These are phyloP conservation scores for Mustelus asterias DNA, from an alignment of 2,113 vertebrate genomes.

Conservation along the genomic window DNA sequence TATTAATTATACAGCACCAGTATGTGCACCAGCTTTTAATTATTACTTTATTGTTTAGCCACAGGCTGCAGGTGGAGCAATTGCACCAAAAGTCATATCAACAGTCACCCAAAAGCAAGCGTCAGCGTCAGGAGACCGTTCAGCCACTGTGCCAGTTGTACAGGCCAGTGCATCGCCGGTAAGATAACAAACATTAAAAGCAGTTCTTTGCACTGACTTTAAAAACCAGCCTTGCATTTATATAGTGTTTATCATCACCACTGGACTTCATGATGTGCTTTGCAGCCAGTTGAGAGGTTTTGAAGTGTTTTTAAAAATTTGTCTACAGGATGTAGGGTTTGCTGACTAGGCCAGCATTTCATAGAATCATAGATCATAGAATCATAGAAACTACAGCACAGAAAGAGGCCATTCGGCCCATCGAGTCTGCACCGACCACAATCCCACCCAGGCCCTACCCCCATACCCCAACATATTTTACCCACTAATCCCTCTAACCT, in stretches of 20 bases:
- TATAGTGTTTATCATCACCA: not conserved
- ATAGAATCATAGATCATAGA: no score
- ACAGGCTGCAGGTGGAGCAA: not conserved
- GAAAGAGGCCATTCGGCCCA: no score
- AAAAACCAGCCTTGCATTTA: no score
- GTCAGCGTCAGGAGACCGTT: conserved; percentile 45
- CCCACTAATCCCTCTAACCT: no score
- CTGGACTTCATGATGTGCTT: not conserved
- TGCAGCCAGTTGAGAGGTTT: not conserved
- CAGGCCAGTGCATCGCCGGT: conserved; percentile 54
- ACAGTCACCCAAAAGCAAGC: not conserved
- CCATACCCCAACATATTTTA: no score
- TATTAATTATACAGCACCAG: not conserved
- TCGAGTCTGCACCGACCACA: no score
- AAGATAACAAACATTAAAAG: conserved; percentile 41
- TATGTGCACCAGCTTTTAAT: not conserved
- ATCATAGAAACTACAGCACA: no score
- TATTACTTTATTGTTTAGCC: not conserved
- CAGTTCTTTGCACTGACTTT: no score
- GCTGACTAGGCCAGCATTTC: no score
- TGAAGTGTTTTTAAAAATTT: not conserved
- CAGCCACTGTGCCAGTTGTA: conserved; percentile 41
- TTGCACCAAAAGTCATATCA: conserved; percentile 49
- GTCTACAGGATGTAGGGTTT: no score
- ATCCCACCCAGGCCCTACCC: no score